Percentiles rank a stretch among this genome's conserved stretches.
These are phyloP conservation scores for Schizotus pectinicornis DNA, from an alignment of 2,888 invertebrate species.

Conservation along the genomic window DNA sequence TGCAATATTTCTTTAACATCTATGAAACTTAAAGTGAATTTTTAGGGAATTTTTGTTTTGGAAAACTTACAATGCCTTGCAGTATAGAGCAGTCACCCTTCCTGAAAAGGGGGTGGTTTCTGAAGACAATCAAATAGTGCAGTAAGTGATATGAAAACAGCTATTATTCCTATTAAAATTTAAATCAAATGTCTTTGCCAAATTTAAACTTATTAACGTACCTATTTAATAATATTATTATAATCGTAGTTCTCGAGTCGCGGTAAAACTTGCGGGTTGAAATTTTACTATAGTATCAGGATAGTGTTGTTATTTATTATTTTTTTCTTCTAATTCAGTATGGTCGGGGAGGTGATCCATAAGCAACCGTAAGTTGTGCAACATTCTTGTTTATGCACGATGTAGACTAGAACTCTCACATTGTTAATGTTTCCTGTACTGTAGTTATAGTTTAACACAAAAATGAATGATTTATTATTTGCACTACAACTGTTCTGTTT, in stretches of 20 bases:
- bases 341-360: slow-evolving; percentile 75
- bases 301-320: slow-evolving; percentile 8
- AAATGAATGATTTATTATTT: too few species aligned
- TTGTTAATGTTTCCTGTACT: not conserved
- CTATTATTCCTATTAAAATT: slow-evolving; percentile 28
- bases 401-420: not conserved
- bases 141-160: slow-evolving; percentile 77
- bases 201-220: too few species aligned
- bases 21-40: slow-evolving; percentile 4
- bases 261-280: too few species aligned
- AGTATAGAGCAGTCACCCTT: slow-evolving; percentile 84
- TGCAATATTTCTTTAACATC: slow-evolving; percentile 28
- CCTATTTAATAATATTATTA: too few species aligned
- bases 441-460: too few species aligned
- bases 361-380: slow-evolving; percentile 71
- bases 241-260: too few species aligned
- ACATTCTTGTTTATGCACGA: not conserved
- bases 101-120: slow-evolving; percentile 71
- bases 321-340: slow-evolving; percentile 60
- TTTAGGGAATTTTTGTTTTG: slow-evolving; percentile 80
- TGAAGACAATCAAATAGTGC: slow-evolving; percentile 77
- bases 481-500: slow-evolving; percentile 42
- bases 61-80: slow-evolving; percentile 84
- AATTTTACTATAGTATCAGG: not conserved
- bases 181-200: not conserved